Base-by-base conservation (phyloP, 2,888 invertebrate species). In the Apodemia zela region DNA sequence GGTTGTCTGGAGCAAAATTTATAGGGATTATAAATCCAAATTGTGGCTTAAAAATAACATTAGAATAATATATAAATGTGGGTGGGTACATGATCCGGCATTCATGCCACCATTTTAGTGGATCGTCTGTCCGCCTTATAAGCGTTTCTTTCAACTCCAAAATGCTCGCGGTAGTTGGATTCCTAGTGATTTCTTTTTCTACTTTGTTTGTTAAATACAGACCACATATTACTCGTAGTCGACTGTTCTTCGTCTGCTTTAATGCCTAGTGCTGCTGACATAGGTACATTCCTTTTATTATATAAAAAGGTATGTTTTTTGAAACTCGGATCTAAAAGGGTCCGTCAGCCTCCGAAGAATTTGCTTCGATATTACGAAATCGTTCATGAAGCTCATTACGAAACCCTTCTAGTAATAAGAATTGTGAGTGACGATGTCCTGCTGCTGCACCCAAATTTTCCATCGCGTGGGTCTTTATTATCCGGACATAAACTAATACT, bases 31-130 rank as follows among this genome's bases (percentile, higher is more conserved):
- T 5, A 29, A 29, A 29, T 29, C 29, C 29, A 29, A 29, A 29
- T 29, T 29, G 3, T 29, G 42, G 7, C 15, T 42, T 42, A 42
- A 15, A 42, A 42, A 42, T 3, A 42, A 15, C 3, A 42, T 42
- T 42, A 5, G 42, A 3, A 15, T 2, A 42, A 42, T 10, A 15
- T 10, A 42, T 15, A 13, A 8, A 8, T 13, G 42, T 6, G 29
- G 29, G 5, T 29, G n/a, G n/a, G n/a, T n/a, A 13, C 42, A 42
- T 42, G 42, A 42, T 10, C 10, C 66, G 63, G 21, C 67, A 65
- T 2, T 69, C 69, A 49, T 67, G 15, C 71, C 69, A 69, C 68
- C 70, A 69, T 21, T 68, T 69, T n/a, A 69, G 59, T 6, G 68
- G 68, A 64, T 69, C 65, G 45, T 71, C 68, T 4, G 65, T 61